A percentile compares a stretch with the other conserved stretches of the same genome.
Conservation (phyloP, 2,113 vertebrate species). For the Pipa parva region DNA sequence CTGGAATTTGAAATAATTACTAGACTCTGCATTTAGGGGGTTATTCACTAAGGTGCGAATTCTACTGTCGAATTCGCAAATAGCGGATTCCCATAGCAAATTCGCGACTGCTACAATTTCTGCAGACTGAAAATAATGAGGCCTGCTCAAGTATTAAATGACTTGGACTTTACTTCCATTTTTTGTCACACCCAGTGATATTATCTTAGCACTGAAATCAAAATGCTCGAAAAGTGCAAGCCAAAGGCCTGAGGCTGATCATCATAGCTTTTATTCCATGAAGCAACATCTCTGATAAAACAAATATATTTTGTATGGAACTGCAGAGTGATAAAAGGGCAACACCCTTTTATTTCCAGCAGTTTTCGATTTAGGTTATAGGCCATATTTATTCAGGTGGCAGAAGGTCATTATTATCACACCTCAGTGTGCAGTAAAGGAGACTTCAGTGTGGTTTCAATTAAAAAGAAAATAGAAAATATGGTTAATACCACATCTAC, state of each 20-base stretch:
- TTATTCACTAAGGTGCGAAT: too few relatives aligned
- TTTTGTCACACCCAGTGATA: too few relatives aligned
- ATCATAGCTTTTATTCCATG: neutral
- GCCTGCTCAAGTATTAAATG: neutral
- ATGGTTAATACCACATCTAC: constrained; percentile 8
- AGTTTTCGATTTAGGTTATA: neutral
- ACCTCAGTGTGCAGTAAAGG: constrained; percentile 47
- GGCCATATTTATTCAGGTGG: constrained; percentile 54
- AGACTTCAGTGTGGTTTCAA: constrained; percentile 42
- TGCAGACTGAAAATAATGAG: neutral
- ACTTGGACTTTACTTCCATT: neutral
- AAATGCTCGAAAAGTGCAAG: neutral
- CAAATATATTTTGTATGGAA: neutral
- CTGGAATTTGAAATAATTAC: too few relatives aligned
- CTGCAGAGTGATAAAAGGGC: neutral
- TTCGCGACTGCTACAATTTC: too few relatives aligned
- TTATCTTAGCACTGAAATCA: neutral
- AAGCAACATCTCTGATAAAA: neutral
- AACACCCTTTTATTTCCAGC: neutral
- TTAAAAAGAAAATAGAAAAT: constrained; percentile 54
- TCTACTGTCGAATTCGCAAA: too few relatives aligned
- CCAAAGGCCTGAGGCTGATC: neutral
- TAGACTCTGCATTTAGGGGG: too few relatives aligned
- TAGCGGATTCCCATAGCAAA: too few relatives aligned
- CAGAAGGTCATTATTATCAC: constrained; percentile 51